Evolutionary conservation across 1,140 invertebrate genomes (phyloP), one percentile per base, ranked within the genome.

Genomic region (Antheraea pernyi): DNA sequence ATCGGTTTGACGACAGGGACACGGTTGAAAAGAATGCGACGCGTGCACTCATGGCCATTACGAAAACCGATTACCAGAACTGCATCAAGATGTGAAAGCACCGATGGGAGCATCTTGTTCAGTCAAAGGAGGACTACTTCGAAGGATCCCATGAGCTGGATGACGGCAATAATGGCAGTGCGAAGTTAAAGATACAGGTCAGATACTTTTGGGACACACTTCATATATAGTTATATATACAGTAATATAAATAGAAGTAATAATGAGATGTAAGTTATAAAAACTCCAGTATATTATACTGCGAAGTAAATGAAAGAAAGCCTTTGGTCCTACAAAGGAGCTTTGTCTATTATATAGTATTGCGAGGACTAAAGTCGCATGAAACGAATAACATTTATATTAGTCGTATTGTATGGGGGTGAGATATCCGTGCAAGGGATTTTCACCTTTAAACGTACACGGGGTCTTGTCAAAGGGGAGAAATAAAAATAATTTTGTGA

Each of bases 401-500:
- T 53, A 53, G 46, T 53, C 5, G 5, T 13, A 53, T 53, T 53
- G 46, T 53, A 53, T 53, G 6, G 11, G 11, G 13, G 13, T 53
- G 13, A 11, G 16, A 9, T 53, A 13, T n/a, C 46, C 46, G 7
- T n/a, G 46, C 46, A 53, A n/a, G 16, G 46, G 6, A 53, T 53
- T 16, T n/a, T 16, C 46, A 16, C 16, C 46, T 53, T 53, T 53
- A 53, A 53, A 53, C 46, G 16, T 1, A 53, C 7, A 53, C 46
- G 1, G 16, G 46, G 46, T 53, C 13, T 53, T 13, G 46, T 53
- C 46, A 53, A 53, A 53, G 46, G 46, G 46, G 46, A 53, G 16
- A 53, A 16, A 53, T 53, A 53, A 53, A 53, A 16, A 53, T 53
- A 53, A 53, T n/a, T 53, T 53, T 53, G 46, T 53, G 13, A 53